phyloP scores from a whole-genome alignment of 2,797 vertebrate species.

The Falco novaeseelandiae region DNA sequence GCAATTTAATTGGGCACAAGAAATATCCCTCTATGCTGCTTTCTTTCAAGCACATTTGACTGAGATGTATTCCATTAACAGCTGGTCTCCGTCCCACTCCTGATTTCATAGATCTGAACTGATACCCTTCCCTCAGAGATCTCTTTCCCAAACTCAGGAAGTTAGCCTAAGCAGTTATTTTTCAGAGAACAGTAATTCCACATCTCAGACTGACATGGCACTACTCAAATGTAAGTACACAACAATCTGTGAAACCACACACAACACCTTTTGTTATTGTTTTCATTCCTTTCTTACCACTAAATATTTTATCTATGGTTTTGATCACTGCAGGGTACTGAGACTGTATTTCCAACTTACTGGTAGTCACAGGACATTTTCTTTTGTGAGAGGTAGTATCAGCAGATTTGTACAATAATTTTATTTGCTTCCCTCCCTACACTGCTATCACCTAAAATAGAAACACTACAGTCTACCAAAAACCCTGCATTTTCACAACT shows the following conservation, averaged over 20 bases:
- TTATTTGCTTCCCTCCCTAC: not conserved
- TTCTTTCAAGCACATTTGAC: not conserved
- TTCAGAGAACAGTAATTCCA: not conserved
- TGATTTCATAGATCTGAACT: not conserved
- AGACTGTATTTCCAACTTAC: not conserved
- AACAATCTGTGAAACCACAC: not conserved
- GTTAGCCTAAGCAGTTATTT: not conserved
- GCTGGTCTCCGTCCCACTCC: not conserved
- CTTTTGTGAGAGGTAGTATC: not conserved
- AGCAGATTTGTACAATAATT: not conserved
- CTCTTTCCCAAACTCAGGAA: not conserved
- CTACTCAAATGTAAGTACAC: not conserved
- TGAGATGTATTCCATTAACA: not conserved
- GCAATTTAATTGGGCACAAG: not conserved
- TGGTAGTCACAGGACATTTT: rapidly evolving
- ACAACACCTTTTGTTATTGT: rapidly evolving
- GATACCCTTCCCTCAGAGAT: not conserved
- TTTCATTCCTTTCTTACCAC: not conserved
- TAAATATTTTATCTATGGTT: not conserved
- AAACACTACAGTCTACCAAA: not conserved
- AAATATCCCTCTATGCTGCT: rapidly evolving
- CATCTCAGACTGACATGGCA: not conserved
- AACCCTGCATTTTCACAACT: rapidly evolving
- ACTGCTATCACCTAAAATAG: not conserved
- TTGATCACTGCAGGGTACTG: not conserved